These are phyloP conservation scores for Ceratosolen fusciceps DNA, from an alignment of 1,140 invertebrate species.

Conservation along the genomic window DNA sequence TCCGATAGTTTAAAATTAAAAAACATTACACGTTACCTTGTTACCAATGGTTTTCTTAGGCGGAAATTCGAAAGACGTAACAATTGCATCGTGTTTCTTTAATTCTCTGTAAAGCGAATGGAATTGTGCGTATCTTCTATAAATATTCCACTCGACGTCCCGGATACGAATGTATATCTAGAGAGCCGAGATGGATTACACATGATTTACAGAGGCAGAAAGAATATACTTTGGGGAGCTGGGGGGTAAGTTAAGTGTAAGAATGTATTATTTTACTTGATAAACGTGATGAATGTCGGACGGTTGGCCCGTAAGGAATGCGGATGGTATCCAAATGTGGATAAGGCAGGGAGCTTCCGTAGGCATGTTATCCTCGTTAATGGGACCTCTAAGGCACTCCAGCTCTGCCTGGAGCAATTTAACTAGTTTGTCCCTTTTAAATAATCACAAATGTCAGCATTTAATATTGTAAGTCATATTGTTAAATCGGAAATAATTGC, in stretches of 20 bases:
- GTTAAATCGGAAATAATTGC: neutral
- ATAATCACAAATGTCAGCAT: neutral
- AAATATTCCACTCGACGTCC: constrained; percentile 94
- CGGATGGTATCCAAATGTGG: constrained; percentile 93
- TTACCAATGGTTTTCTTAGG: constrained; percentile 93
- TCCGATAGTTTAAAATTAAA: too few relatives aligned
- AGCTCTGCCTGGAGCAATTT: constrained; percentile 78
- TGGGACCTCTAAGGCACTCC: constrained; percentile 79
- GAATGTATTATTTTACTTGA: constrained; percentile 77
- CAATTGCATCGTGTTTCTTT: constrained; percentile 85
- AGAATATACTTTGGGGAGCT: too few relatives aligned
- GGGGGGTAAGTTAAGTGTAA: too few relatives aligned
- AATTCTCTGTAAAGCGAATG: constrained; percentile 84
- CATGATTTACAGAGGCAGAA: too few relatives aligned
- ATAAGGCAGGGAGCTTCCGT: constrained; percentile 74
- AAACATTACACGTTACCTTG: constrained; percentile 75
- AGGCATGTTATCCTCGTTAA: constrained; percentile 71
- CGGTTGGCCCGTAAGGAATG: constrained; percentile 85
- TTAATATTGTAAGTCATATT: neutral
- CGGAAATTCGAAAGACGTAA: constrained; percentile 90
- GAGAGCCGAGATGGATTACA: too few relatives aligned
- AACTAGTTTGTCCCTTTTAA: constrained; percentile 77
- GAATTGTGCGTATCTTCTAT: constrained; percentile 92
- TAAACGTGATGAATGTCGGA: constrained; percentile 88
- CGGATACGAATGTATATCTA: constrained; percentile 87